Evolutionary conservation across 2,888 invertebrate genomes (phyloP), one percentile per base, ranked within the genome.

Genomic region (Bombylius discolor): DNA sequence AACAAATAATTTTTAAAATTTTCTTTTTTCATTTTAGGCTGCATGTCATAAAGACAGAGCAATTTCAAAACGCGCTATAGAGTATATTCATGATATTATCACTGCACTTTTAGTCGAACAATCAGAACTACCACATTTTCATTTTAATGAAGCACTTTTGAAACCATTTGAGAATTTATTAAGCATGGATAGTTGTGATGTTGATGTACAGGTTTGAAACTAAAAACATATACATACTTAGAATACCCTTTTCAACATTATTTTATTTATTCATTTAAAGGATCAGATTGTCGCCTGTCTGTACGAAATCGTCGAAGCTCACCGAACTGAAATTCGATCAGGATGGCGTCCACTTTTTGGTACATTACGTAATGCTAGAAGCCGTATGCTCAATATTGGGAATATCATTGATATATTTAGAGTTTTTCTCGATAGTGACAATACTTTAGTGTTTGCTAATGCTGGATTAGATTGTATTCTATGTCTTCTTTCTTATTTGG

Each of bases 341-440:
- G 97, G 97, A 0, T 98, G 97, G 97, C 79, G 96, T 54, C 93
- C 97, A 1, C 76, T 98, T 3, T 98, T 98, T 69, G 94, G 94
- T 12, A 94, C 96, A 1, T 74, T 98, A 48, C 81, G 94, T 31
- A 92, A 93, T 49, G 93, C 95, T 0, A 81, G 82, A 49, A 87
- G 85, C 65, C 74, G 77, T 1, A 79, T 80, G 65, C 70, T 77
- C 58, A 80, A 75, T 64, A 71, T 73, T 62, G 79, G 82, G 50
- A 86, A 85, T 63, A 82, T 90, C 57, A 76, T 89, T 54, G 97
- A 97, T 72, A 94, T 97, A 53, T 96, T 98, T 68, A 85, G 89
- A 68, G 90, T 93, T 33, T 98, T 96, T 71, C 81, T 97, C 4
- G 86, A 86, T 62, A 94, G 94, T 14, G 93, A 96, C 67, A 94